phyloP scores from a whole-genome alignment of 2,113 vertebrate species.

The Oostethus manadensis region DNA sequence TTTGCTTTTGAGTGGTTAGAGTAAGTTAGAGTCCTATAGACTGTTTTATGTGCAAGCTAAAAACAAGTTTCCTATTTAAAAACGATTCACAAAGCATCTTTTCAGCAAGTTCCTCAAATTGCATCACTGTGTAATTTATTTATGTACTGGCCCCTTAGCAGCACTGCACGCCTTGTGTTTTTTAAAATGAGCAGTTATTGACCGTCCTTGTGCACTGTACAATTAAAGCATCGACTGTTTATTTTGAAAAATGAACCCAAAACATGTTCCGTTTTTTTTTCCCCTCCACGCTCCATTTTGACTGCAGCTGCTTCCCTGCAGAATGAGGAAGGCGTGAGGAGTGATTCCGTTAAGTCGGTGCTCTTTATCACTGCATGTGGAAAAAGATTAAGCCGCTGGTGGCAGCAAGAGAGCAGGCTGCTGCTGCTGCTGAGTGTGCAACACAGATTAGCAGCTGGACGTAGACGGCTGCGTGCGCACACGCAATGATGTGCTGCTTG shows the following conservation, averaged over 20 bases:
- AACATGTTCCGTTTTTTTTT: background rate
- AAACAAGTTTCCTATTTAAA: background rate
- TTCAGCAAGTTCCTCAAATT: background rate
- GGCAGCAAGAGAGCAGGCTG: slow-evolving; percentile 46
- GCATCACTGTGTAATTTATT: background rate
- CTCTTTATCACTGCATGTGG: slow-evolving; percentile 54
- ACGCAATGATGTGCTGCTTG: slow-evolving; percentile 14
- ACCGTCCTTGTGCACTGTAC: background rate
- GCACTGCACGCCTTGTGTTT: too few relatives aligned
- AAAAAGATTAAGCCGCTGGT: slow-evolving; percentile 56
- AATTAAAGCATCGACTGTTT: background rate
- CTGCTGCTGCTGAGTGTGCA: slow-evolving; percentile 37
- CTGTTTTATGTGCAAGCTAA: background rate
- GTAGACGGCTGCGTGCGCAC: slow-evolving; percentile 15
- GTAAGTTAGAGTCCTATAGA: too few relatives aligned
- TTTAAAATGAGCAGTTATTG: background rate
- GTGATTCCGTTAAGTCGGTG: slow-evolving; percentile 56
- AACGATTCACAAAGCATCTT: background rate
- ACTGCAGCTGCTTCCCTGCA: slow-evolving; percentile 37
- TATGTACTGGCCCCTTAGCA: background rate
- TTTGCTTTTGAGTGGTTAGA: too few relatives aligned
- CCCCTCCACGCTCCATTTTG: slow-evolving; percentile 25
- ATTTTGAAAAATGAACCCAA: slow-evolving; percentile 10
- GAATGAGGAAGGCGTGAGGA: slow-evolving; percentile 51
- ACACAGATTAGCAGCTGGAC: slow-evolving; percentile 55